Evolutionary conservation across 2,888 invertebrate genomes (phyloP).

Genomic region (Protodeltote pygarga): DNA sequence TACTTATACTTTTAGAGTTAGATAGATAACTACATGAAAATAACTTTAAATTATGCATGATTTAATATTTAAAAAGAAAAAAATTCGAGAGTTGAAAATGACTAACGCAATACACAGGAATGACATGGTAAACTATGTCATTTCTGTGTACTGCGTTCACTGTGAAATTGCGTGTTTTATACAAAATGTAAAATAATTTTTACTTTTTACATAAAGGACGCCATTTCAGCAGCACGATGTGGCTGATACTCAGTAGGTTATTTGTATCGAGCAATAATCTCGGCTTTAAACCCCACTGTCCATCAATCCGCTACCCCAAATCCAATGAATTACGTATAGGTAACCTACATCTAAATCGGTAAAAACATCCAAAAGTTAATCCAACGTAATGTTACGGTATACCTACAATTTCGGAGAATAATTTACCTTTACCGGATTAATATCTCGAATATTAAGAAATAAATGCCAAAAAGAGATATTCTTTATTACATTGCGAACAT

Average conservation of each 20-base stretch:
- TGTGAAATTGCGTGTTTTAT: too few species aligned
- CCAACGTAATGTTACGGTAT: conserved; percentile 17
- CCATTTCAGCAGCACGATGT: conserved; percentile 11
- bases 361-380: conserved; percentile 40
- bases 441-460: conserved; percentile 23
- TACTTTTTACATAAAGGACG: not conserved
- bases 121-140: too few species aligned
- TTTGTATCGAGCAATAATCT: conserved; percentile 26
- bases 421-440: conserved; percentile 21
- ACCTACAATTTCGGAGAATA: conserved; percentile 22
- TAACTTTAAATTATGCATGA: too few species aligned
- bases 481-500: conserved; percentile 12
- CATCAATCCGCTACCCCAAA: conserved; percentile 35
- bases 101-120: too few species aligned
- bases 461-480: conserved; percentile 16
- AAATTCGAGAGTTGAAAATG: too few species aligned
- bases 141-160: too few species aligned
- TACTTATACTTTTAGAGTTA: too few species aligned
- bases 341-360: conserved; percentile 20
- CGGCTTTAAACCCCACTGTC: conserved; percentile 30
- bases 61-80: too few species aligned
- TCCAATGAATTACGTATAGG: conserved; percentile 45
- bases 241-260: conserved; percentile 9
- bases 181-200: too few species aligned
- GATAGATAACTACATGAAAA: too few species aligned